Base-by-base conservation (phyloP, 2,797 vertebrate genomes). In the Crotalus adamanteus region DNA sequence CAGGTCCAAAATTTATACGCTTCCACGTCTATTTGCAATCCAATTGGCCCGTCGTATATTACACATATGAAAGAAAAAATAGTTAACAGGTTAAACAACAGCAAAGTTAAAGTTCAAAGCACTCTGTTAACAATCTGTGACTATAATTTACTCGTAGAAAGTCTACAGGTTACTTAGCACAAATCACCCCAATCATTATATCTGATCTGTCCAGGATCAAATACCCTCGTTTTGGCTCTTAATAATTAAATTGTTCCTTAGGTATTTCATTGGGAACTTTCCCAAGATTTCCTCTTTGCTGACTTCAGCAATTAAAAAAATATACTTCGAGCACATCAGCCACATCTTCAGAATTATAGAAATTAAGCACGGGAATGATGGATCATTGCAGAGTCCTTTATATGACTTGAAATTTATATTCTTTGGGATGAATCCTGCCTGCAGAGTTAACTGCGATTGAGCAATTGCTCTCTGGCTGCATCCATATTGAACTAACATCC, bases 141-240 rank as follows among this genome's bases (percentile, higher is more conserved):
- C 11, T 61, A 26, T 26, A 25, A 11, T 26, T 61, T 63, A 28
- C 61, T 28, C 3, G 1, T 63, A 63, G 11, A 61, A 26, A 26
- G 25, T 61, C 60, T 63, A 63, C 28, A n/a, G 0, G 28, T 65
- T 65, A 14, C 13, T 65, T 31, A 65, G 4, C 14, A 5, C 13
- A n/a, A 13, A 65, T 65, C 28, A 6, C 0, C 5, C 26, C 63
- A 5, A 9, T 65, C 63, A n/a, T n/a, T 13, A 51, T n/a, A 25
- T 55, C 28, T 65, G 63, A 65, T 65, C 28, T n/a, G 14, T 31
- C 12, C 4, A 65, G 63, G 63, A 65, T 65, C 86, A 47, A 85
- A 95, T 90, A 4, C 96, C 87, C 95, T 93, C 28, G 91, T 93
- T 83, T 53, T 69, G 22, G 94, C 31, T 90, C 89, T n/a, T 16